Conservation (phyloP, 2,797 vertebrate genomes). For the Enteromius argenteus region DNA sequence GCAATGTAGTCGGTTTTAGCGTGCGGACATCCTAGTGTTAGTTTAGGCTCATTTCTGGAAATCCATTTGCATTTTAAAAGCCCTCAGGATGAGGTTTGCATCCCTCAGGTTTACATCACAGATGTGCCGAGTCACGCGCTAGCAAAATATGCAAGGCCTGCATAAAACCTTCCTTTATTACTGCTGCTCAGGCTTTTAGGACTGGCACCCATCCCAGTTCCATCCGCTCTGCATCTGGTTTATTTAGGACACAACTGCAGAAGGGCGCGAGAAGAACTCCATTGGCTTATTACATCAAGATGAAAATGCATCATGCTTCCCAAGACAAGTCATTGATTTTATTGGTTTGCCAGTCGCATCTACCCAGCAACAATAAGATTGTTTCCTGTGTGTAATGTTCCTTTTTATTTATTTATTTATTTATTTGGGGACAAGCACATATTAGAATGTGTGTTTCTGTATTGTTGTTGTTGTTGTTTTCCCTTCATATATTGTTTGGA, state of each 20-base stretch:
- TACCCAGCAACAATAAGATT: not conserved
- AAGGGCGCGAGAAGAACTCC: constrained; percentile 11
- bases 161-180: constrained; percentile 31
- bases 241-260: constrained; percentile 25
- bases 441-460: not conserved
- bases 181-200: not conserved
- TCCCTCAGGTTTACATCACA: constrained; percentile 27
- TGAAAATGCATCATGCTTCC: constrained; percentile 18
- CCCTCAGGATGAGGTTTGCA: constrained; percentile 39
- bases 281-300: constrained; percentile 30
- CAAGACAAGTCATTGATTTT: not conserved
- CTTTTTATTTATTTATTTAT: not conserved
- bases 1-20: not conserved
- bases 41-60: not conserved
- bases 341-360: not conserved
- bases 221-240: constrained; percentile 31
- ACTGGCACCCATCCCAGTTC: constrained; percentile 43
- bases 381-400: not conserved
- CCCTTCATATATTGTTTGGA: not conserved
- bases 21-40: not conserved
- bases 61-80: constrained; percentile 48
- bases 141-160: constrained; percentile 33
- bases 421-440: not conserved
- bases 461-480: not conserved
- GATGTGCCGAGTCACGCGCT: constrained; percentile 46